Conservation (phyloP, 92 coral and sea anemone species). For the Epizoanthus fatuus region DNA sequence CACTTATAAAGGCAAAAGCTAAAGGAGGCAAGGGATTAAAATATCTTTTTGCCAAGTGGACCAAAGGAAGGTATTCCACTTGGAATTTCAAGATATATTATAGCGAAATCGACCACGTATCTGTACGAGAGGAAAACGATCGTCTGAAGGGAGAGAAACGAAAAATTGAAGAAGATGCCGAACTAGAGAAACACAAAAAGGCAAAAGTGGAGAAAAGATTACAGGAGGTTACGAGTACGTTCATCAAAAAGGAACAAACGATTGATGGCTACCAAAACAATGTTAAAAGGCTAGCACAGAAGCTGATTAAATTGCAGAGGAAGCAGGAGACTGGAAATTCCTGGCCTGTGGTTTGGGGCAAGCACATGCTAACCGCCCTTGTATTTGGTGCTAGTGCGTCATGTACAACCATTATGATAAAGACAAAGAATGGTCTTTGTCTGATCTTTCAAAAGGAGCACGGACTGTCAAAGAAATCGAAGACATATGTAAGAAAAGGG, state of each 20-base stretch:
- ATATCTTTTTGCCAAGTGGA: neutral
- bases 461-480: too few species aligned
- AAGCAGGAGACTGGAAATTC: too few species aligned
- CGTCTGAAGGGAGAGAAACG: constrained; percentile 9
- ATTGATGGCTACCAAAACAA: neutral
- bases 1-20: neutral
- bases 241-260: neutral
- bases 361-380: too few species aligned
- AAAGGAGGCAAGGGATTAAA: neutral
- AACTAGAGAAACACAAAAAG: neutral
- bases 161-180: neutral
- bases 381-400: too few species aligned
- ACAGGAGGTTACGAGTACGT: neutral
- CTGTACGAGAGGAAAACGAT: neutral
- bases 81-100: constrained; percentile 35
- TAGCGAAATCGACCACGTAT: constrained; percentile 17
- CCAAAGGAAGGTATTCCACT: constrained; percentile 25
- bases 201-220: neutral
- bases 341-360: too few species aligned
- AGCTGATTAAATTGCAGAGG: too few species aligned
- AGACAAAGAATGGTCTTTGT: too few species aligned
- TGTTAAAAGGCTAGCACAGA: too few species aligned
- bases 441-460: too few species aligned
- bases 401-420: too few species aligned
- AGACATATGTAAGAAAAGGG: too few species aligned